Base-by-base conservation (phyloP, 1,140 invertebrate genomes). In the Adelges cooleyi region DNA sequence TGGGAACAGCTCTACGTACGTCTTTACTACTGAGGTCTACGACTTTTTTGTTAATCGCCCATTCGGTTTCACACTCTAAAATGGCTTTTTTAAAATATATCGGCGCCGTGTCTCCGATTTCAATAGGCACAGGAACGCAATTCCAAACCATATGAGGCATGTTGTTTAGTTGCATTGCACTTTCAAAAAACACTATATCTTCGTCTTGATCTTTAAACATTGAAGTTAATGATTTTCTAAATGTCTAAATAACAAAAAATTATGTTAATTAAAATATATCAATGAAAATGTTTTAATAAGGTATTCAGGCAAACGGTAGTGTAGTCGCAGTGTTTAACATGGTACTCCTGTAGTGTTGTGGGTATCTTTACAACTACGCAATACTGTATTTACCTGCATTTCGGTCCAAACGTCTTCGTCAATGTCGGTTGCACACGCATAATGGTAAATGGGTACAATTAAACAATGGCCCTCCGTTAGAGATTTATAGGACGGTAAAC, bases 1-100 rank as follows among this genome's bases (percentile, higher is more conserved):
- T 95, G 9, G 95, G 95, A 66, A 98, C 81, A 15, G 85, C 82
- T 75, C 81, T 81, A 42, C 89, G 79, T 18, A 96, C 78, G 76
- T 88, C 83, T 73, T 84, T 84, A 1, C 80, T 74, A 48, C 80
- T 83, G 23, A 97, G 76, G 67, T 92, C 86, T 1, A 98, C 80
- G n/a, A 98, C 75, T 79, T 98, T 98, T 72, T 93, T 94, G 74
- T 98, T 98, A 68, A 86, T 84, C 13, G 89, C 81, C 94, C 95
- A 98, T 78, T 97, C 93, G 23, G 81, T 83, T 77, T 97, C 95
- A 69, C 88, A 93, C 75, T 98, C 95, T 70, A 90, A 77, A 50
- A 98, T 84, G 0, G 93, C 94, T 84, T 98, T 98, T 82, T 87
- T 68, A 72, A 98, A 98, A 78, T 96, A 98, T 68, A 98, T 95